These are phyloP conservation scores for Eriocheir sinensis DNA, from an alignment of 1,140 invertebrate species.

Conservation along the genomic window DNA sequence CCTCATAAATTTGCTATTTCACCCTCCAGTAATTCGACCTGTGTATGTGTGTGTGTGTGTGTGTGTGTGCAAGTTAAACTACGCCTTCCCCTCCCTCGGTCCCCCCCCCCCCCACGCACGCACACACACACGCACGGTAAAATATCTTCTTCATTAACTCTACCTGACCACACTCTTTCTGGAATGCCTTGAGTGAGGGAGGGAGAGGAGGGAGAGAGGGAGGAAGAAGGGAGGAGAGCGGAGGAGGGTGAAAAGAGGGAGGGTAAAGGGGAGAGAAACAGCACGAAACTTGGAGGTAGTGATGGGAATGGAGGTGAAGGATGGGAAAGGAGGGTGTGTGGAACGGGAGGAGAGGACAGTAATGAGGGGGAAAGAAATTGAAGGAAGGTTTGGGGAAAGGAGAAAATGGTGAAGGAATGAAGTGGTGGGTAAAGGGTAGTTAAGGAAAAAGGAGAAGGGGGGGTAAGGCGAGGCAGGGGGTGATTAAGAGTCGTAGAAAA, in stretches of 20 bases:
- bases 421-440: background rate
- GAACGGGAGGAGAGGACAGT: background rate
- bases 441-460: background rate
- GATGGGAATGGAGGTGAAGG: background rate
- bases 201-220: background rate
- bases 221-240: background rate
- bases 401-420: background rate
- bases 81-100: too few relatives aligned
- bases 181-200: background rate
- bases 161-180: background rate
- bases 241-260: background rate
- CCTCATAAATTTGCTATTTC: background rate
- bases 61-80: too few relatives aligned
- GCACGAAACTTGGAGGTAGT: background rate
- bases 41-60: background rate
- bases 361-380: background rate
- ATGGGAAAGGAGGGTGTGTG: background rate
- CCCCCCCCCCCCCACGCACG: too few relatives aligned
- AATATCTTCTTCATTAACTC: background rate
- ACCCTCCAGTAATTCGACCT: background rate
- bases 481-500: background rate
- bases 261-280: background rate
- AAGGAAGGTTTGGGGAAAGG: background rate
- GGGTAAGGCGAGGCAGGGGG: background rate
- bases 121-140: background rate